These are phyloP conservation scores for Leptinotarsa lineolata DNA, from an alignment of 1,140 invertebrate genomes.

Conservation along the genomic window DNA sequence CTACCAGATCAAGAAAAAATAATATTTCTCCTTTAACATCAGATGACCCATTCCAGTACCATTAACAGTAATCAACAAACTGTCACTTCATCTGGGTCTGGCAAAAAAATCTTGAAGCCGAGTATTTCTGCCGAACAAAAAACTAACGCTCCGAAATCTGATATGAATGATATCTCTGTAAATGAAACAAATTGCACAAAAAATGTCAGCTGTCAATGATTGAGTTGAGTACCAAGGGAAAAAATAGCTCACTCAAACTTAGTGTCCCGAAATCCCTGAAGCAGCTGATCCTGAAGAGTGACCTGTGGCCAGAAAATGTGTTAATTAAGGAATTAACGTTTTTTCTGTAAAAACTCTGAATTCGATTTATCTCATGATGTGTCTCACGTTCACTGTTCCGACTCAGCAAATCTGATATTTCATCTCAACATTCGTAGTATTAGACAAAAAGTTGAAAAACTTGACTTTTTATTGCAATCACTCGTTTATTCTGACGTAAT, in stretches of 20 bases:
- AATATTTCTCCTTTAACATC: too few species aligned
- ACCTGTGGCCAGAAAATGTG: background rate
- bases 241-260: background rate
- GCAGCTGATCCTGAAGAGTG: background rate
- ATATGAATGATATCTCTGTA: too few species aligned
- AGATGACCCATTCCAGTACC: too few species aligned
- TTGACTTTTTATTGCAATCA: background rate
- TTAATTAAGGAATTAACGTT: background rate
- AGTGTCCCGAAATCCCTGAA: background rate
- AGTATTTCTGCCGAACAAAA: too few species aligned
- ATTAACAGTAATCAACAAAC: too few species aligned
- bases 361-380: background rate
- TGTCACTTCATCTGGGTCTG: too few species aligned
- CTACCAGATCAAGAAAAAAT: too few species aligned
- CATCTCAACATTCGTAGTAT: background rate
- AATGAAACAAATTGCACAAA: too few species aligned
- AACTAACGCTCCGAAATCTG: too few species aligned
- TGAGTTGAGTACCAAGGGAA: background rate
- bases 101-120: too few species aligned
- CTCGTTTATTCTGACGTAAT: background rate
- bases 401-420: background rate
- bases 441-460: background rate
- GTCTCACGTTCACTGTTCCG: background rate
- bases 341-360: background rate
- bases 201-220: too few species aligned